Percentiles rank a stretch among this genome's conserved stretches.
These are phyloP conservation scores for Cryptomyrus ogoouensis DNA, from an alignment of 2,113 vertebrate species.

Conservation along the genomic window DNA sequence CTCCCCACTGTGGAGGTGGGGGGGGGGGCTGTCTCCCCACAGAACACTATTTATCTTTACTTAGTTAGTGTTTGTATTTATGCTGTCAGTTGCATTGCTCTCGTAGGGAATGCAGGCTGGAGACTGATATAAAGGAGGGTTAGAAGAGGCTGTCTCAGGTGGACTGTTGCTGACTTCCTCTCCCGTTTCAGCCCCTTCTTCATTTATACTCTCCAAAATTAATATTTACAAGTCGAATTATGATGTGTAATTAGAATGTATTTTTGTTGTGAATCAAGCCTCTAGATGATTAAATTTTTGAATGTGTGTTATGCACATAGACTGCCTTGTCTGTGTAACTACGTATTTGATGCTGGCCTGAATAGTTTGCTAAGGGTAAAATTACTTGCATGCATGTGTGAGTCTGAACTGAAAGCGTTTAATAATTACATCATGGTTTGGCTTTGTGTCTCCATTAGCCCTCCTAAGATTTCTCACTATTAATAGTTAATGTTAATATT, in stretches of 20 bases:
- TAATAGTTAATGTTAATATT: neutral
- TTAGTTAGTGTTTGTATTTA: neutral
- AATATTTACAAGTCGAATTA: neutral
- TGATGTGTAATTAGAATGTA: neutral
- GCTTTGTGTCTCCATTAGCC: neutral
- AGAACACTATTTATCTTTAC: neutral
- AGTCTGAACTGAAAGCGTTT: neutral
- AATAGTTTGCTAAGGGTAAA: neutral
- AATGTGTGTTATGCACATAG: neutral
- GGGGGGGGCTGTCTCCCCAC: neutral
- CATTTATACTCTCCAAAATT: neutral
- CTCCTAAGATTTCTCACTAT: neutral
- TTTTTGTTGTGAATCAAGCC: neutral
- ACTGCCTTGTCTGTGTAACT: neutral
- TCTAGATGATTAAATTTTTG: neutral
- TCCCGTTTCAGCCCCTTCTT: neutral
- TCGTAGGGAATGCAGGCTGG: neutral
- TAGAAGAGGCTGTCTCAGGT: neutral
- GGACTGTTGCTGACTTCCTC: neutral
- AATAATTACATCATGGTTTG: neutral
- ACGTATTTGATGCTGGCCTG: neutral
- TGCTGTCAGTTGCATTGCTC: neutral
- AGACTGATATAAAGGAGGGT: neutral
- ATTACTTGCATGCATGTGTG: neutral
- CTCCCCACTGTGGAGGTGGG: neutral